Percentiles rank a stretch among this genome's conserved stretches.
phyloP scores from a whole-genome alignment of 2,797 vertebrate species.

The Brotula barbata region DNA sequence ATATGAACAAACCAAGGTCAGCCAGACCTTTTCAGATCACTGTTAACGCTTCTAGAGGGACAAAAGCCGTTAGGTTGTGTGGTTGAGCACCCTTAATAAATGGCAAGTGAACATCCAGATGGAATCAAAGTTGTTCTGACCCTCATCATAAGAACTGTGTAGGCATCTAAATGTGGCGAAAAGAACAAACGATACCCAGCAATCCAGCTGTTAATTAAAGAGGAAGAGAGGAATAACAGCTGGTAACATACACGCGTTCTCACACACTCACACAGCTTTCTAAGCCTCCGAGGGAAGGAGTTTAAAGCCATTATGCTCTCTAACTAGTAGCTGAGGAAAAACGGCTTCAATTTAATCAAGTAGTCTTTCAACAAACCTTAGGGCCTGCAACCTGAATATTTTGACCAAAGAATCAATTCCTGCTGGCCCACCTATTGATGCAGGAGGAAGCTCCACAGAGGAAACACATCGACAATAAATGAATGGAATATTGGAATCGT shows the following conservation, averaged over 20 bases:
- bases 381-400: slow-evolving; percentile 53
- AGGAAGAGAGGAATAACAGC: slow-evolving; percentile 2
- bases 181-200: neutral
- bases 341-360: slow-evolving; percentile 60
- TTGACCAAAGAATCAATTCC: slow-evolving; percentile 64
- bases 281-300: slow-evolving; percentile 10
- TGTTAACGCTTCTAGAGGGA: too few relatives aligned
- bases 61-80: too few relatives aligned
- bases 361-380: slow-evolving; percentile 59
- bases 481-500: neutral
- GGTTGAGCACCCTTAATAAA: too few relatives aligned
- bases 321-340: slow-evolving; percentile 23
- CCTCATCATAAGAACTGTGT: neutral
- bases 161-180: slow-evolving; percentile 5
- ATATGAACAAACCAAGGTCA: too few relatives aligned
- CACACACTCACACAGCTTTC: slow-evolving; percentile 23
- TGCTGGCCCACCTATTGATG: slow-evolving; percentile 60
- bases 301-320: slow-evolving; percentile 43
- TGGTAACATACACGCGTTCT: neutral
- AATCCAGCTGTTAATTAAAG: neutral
- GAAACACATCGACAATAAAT: slow-evolving; percentile 34
- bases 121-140: neutral
- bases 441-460: slow-evolving; percentile 40
- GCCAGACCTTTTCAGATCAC: too few relatives aligned
- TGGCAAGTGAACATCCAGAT: neutral